phyloP scores from a whole-genome alignment of 2,888 invertebrate genomes.

The Drosophila cyrtoloma region DNA sequence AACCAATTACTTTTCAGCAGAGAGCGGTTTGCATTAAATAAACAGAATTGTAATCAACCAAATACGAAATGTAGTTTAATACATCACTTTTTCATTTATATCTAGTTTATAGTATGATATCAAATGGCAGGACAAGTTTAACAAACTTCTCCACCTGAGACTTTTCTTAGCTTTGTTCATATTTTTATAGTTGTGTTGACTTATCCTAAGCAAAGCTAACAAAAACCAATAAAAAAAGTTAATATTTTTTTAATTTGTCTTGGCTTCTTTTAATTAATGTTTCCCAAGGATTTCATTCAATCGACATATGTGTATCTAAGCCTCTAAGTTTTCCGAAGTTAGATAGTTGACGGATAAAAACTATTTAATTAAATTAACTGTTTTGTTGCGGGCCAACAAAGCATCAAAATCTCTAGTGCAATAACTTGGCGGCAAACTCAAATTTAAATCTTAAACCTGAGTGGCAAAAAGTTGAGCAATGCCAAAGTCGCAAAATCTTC shows the following conservation, averaged over 20 bases:
- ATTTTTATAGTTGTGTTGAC: background rate
- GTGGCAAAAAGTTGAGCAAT: slow-evolving; percentile 33
- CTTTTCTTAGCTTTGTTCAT: background rate
- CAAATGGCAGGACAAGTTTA: background rate
- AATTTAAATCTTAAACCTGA: slow-evolving; percentile 41
- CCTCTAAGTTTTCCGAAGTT: background rate
- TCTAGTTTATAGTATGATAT: background rate
- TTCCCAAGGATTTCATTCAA: background rate
- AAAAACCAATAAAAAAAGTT: background rate
- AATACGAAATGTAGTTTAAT: background rate
- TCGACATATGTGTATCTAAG: background rate
- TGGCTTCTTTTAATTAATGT: background rate
- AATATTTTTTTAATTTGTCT: background rate
- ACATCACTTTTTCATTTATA: background rate
- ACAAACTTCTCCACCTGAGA: background rate
- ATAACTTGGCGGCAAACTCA: slow-evolving; percentile 28
- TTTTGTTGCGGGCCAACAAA: slow-evolving; percentile 8
- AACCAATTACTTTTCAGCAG: background rate
- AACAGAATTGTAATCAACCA: background rate
- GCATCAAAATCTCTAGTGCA: background rate
- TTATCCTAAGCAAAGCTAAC: background rate
- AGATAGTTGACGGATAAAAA: background rate
- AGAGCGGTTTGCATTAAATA: background rate
- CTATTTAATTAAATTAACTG: slow-evolving; percentile 33
- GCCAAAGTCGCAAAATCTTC: slow-evolving; percentile 32